Conservation (phyloP, 2,888 invertebrate genomes). For the Microplitis deprimator region DNA sequence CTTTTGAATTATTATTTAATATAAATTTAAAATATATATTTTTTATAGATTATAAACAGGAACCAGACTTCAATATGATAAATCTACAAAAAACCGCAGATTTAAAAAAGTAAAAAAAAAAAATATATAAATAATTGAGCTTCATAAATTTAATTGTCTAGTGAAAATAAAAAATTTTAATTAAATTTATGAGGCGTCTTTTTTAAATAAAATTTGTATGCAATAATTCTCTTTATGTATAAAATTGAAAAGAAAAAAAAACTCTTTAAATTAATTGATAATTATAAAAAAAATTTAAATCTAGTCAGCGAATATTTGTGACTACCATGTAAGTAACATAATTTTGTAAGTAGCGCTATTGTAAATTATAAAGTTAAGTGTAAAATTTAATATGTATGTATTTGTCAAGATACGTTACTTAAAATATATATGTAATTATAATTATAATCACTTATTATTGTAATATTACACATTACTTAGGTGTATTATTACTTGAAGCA, state of each 20-base stretch:
- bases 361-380: slow-evolving; percentile 53
- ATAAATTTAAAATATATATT: neutral
- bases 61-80: slow-evolving; percentile 30
- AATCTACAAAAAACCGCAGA: slow-evolving; percentile 38
- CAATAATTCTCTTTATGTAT: neutral
- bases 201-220: neutral
- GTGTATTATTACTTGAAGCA: slow-evolving; percentile 25
- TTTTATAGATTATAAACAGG: slow-evolving; percentile 35
- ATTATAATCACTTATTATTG: neutral
- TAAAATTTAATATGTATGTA: slow-evolving; percentile 54
- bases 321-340: slow-evolving; percentile 45
- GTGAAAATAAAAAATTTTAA: neutral
- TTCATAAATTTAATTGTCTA: neutral
- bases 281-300: slow-evolving; percentile 17
- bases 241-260: slow-evolving; percentile 9
- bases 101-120: slow-evolving; percentile 24
- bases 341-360: slow-evolving; percentile 50
- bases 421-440: slow-evolving; percentile 44
- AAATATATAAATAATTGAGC: neutral
- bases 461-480: slow-evolving; percentile 16
- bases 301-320: slow-evolving; percentile 47
- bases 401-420: slow-evolving; percentile 32
- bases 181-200: neutral
- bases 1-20: neutral
- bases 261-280: slow-evolving; percentile 27